Base-by-base conservation (phyloP, 2,888 invertebrate genomes). In the Stenodema calcarata region DNA sequence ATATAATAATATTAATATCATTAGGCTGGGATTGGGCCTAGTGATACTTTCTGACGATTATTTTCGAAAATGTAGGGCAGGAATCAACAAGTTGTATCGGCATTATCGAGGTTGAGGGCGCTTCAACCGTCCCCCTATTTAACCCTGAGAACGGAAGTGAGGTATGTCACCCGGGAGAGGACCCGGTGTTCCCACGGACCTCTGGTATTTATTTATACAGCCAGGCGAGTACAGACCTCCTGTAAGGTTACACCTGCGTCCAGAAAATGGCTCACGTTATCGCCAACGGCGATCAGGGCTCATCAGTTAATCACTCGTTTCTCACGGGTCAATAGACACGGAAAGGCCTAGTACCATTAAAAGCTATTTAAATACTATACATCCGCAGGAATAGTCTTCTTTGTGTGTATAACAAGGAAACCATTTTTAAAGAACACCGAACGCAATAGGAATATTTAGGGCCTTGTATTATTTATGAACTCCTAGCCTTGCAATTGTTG, bases 261-360 rank as follows among this genome's bases (percentile, higher is more conserved):
- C 4, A 18, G 42, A 14, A 42, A 82, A 80, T 30, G 28, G 41
- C 54, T 6, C n/a, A n/a, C 23, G 9, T 82, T 82, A 82, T 82
- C 82, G 54, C 18, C 69, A n/a, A 7, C 30, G 69, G 16, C 69
- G 82, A 82, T 82, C 82, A 35, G 30, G 28, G 41, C 69, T 69
- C 82, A 69, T 82, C 82, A 82, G 82, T 82, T 82, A 82, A 82
- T 82, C 62, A 42, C 69, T 35, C 35, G n/a, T 69, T 82, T 82
- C 82, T 82, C 82, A 82, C 82, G 82, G 35, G 9, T 42, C 82
- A 82, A 41, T 82, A 23, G 82, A 14, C 62, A 69, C 70, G 35
- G 69, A 11, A 47, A 41, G 69, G 18, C n/a, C 28, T 12, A 18
- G 35, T 78, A 76, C 1, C 41, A n/a, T 76, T 28, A 70, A 70